Base-by-base conservation (phyloP, 2,888 invertebrate species). In the Calameuta filiformis region DNA sequence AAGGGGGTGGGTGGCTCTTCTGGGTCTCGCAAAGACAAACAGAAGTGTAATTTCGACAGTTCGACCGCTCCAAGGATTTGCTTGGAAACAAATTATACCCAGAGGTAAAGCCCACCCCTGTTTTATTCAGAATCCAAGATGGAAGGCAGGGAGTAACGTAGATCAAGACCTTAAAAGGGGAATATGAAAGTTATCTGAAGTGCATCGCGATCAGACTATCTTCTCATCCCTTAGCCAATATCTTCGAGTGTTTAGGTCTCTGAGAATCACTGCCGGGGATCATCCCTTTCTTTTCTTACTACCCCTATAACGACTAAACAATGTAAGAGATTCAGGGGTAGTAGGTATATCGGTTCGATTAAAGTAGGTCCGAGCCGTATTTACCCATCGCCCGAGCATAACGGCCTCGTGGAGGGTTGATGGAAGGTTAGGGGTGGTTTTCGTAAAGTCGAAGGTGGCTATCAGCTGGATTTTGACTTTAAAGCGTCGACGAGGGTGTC, bases 21-120 rank as follows among this genome's bases (percentile, higher is more conserved):
- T 11, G 9, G 6, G 30, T 11, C 31, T 15, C 23, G 31, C 31
- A 4, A 77, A 77, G 76, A 77, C 76, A 77, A 77, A 77, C 73
- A 40, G 68, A 77, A 77, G 73, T n/a, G 76, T 77, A 77, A 77
- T 77, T 73, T 77, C 68, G 73, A 77, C 73, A 77, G 73, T 73
- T 77, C 37, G 30, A 6, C 12, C 35, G 37, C 35, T 73, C 33
- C 15, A 71, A 71, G 71, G 69, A 73, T 68, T 33, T 73, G 23
- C 30, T 69, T 40, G 35, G 40, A 71, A 71, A 71, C 11, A 71
- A 71, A 30, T 71, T 71, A 33, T 71, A 15, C 71, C 34, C 31
- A 2, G 31, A 15, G 71, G 71, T 71, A 33, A 33, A 33, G 15
- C 15, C 15, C 40, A 56, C 40, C 15, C 15, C 40, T 4, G 40